Evolutionary conservation across 2,888 invertebrate genomes (phyloP).

Genomic region (Pegoplata infirma): DNA sequence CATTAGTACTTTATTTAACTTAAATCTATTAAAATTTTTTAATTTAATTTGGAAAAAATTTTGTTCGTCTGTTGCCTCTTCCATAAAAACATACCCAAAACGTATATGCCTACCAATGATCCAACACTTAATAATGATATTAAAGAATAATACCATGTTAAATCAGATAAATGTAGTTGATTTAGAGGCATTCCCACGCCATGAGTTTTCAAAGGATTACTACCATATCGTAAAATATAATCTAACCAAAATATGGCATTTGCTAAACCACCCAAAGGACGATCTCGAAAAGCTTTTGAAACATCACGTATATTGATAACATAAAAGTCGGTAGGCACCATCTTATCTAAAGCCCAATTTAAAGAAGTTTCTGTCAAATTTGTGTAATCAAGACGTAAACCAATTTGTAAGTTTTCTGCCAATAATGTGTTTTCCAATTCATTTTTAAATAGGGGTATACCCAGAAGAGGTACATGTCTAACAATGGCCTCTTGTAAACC

Average conservation of each 20-base stretch:
- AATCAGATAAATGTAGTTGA: conserved; percentile 75
- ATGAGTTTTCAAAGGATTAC: conserved; percentile 71
- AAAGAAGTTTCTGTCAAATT: conserved; percentile 74
- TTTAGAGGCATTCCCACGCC: conserved; percentile 72
- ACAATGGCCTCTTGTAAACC: conserved; percentile 77
- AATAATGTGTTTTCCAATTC: conserved; percentile 74
- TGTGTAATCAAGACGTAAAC: conserved; percentile 69
- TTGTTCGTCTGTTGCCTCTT: conserved; percentile 65
- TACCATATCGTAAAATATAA: conserved; percentile 76
- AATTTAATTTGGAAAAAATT: conserved; percentile 69
- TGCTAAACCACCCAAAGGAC: conserved; percentile 75
- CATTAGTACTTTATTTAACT: conserved; percentile 4
- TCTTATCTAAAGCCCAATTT: conserved; percentile 73
- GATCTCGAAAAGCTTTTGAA: conserved; percentile 75
- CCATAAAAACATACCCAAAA: conserved; percentile 57
- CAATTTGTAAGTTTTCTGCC: conserved; percentile 72
- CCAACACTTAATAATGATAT: conserved; percentile 66
- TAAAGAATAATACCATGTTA: conserved; percentile 75
- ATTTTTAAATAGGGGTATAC: conserved; percentile 77
- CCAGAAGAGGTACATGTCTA: conserved; percentile 77
- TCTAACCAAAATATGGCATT: conserved; percentile 78
- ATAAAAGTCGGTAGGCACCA: conserved; percentile 74
- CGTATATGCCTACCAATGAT: conserved; percentile 63
- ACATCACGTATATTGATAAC: conserved; percentile 72
- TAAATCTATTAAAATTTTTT: conserved; percentile 30